phyloP scores from a whole-genome alignment of 2,797 vertebrate genomes.

The Coregonus sp. region DNA sequence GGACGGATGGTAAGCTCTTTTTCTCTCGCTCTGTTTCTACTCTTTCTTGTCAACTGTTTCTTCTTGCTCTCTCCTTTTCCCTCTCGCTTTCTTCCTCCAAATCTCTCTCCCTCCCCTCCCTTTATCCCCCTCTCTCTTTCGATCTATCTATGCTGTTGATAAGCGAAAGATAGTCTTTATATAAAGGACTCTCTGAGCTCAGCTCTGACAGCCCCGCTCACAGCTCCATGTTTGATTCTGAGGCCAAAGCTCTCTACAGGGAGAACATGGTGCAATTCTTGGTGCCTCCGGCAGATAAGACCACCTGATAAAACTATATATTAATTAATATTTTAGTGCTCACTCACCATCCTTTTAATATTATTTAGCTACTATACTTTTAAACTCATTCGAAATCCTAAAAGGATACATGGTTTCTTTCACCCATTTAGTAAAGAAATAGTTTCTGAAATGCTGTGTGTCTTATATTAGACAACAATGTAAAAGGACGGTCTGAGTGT shows the following conservation, averaged over 20 bases:
- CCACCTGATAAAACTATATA: background rate
- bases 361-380: constrained; percentile 24
- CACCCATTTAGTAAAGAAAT: constrained; percentile 50
- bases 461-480: background rate
- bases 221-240: constrained; percentile 14
- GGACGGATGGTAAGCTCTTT: constrained; percentile 78
- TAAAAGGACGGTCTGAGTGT: too few relatives aligned
- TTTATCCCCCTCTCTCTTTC: constrained; percentile 10
- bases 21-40: background rate
- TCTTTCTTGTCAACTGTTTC: background rate
- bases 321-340: constrained; percentile 39
- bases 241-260: constrained; percentile 30
- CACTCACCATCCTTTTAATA: constrained; percentile 39
- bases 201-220: constrained; percentile 5
- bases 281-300: constrained; percentile 33
- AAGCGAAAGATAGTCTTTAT: constrained; percentile 28
- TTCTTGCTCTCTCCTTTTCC: constrained; percentile 11
- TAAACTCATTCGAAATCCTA: constrained; percentile 43
- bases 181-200: constrained; percentile 27
- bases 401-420: constrained; percentile 27
- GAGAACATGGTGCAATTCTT: constrained; percentile 18
- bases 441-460: constrained; percentile 73
- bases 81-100: background rate
- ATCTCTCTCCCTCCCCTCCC: background rate
- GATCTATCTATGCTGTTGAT: constrained; percentile 10